Base-by-base conservation (phyloP, 2,797 vertebrate genomes). In the Tapirus indicus region DNA sequence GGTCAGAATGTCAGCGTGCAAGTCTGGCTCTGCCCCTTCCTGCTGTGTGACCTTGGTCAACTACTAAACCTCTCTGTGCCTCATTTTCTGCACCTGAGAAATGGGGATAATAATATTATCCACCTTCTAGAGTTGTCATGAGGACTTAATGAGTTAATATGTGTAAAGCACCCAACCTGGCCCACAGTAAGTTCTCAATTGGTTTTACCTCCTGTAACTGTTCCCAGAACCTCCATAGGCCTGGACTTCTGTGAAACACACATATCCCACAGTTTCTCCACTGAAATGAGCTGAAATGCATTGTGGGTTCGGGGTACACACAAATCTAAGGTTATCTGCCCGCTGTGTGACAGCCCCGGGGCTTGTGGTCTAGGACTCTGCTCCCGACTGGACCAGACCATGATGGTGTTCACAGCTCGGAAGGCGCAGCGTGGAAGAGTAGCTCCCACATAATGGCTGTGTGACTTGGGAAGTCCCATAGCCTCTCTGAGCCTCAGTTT, bases 241-340 rank as follows among this genome's bases (percentile, higher is more conserved):
- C 29, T 77, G 54, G 32, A 56, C 18, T 60, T 92, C 1, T 0
- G 9, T 17, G 62, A 77, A 64, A 62, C 0, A 6, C 41, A 29
- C 21, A 35, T 25, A 9, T 8, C 58, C 47, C 3, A 16, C 54
- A 9, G 74, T 2, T 41, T 87, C 35, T 64, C 54, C 56, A 32
- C 11, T 12, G 58, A 75, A 17, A 52, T 25, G 29, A 32, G 27
- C 75, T 10, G 54, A 49, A n/a, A 11, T 3, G 5, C 17, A 56
- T 23, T 7, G 0, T 5, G 49, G 52, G 44, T 5, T 13, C 1
- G 68, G 52, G 72, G 44, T 2, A 7, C 44, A 32, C 4, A 7
- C 9, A 4, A 1, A 9, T 17, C 62, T 2, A 14, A 69, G 47
- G 64, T 32, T 49, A 38, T 7, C 2, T 0, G 1, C 29, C 13